Percentiles rank a stretch among this genome's conserved stretches.
Evolutionary conservation across 1,140 invertebrate species (phyloP).

Genomic region (Physella acuta): DNA sequence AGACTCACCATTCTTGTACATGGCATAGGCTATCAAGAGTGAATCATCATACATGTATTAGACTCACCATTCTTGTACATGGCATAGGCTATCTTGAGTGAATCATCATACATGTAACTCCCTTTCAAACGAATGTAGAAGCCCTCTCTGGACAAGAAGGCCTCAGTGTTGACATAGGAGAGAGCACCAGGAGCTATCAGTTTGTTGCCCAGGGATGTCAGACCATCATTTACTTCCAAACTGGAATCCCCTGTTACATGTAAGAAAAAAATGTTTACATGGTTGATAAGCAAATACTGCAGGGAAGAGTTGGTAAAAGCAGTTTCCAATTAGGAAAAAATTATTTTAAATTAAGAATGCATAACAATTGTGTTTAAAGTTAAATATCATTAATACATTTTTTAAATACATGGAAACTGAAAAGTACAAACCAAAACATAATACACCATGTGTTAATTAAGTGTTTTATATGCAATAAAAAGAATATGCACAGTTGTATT

Average conservation of each 20-base stretch:
- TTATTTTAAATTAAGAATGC: neutral
- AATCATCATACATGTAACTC: neutral
- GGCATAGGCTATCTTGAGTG: neutral
- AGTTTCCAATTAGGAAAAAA: neutral
- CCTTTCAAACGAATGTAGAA: slow-evolving; percentile 27
- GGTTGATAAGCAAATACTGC: too few species aligned
- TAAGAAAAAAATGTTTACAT: neutral
- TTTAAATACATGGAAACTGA: neutral
- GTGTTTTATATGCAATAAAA: too few species aligned
- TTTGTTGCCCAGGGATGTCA: slow-evolving; percentile 2
- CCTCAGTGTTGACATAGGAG: neutral
- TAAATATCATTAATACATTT: neutral
- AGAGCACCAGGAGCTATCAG: neutral
- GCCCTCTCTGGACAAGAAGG: neutral
- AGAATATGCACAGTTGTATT: too few species aligned
- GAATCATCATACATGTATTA: slow-evolving; percentile 11
- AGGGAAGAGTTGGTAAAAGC: too few species aligned
- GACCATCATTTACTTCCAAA: slow-evolving; percentile 16
- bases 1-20: neutral
- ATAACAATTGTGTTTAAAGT: neutral
- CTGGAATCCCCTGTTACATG: neutral
- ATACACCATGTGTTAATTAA: too few species aligned
- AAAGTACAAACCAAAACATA: too few species aligned
- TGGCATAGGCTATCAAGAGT: neutral
- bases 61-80: slow-evolving; percentile 8